phyloP scores from a whole-genome alignment of 1,140 invertebrate genomes.

The Goniozus legneri region DNA sequence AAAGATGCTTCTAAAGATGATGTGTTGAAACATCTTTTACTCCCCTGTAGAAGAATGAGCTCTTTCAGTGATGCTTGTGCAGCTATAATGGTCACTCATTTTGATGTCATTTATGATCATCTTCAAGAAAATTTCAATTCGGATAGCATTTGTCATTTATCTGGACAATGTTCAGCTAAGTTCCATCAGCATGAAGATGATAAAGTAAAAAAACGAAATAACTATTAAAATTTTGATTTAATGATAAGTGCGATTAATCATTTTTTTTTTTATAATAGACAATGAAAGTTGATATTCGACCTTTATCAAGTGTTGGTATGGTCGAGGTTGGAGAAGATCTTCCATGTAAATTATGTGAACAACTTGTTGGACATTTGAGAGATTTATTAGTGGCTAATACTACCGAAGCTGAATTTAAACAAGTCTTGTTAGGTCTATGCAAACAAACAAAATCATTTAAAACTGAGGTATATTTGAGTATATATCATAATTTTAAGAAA shows the following conservation, averaged over 20 bases:
- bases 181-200: slow-evolving; percentile 64
- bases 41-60: slow-evolving; percentile 62
- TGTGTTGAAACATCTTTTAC: slow-evolving; percentile 33
- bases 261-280: slow-evolving; percentile 21
- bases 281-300: slow-evolving; percentile 56
- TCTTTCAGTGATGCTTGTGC: slow-evolving; percentile 77
- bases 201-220: no score
- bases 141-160: slow-evolving; percentile 68
- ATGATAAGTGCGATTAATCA: not conserved
- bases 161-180: slow-evolving; percentile 65
- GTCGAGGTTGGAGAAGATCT: slow-evolving; percentile 63
- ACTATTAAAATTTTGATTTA: no score
- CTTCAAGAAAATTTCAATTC: slow-evolving; percentile 63
- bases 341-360: slow-evolving; percentile 80
- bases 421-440: slow-evolving; percentile 74
- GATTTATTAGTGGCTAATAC: slow-evolving; percentile 82
- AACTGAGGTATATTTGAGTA: slow-evolving; percentile 39
- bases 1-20: slow-evolving; percentile 27
- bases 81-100: slow-evolving; percentile 67
- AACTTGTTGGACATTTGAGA: slow-evolving; percentile 72
- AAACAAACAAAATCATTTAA: slow-evolving; percentile 69
- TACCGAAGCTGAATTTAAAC: slow-evolving; percentile 76
- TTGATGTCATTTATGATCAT: slow-evolving; percentile 64
- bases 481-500: slow-evolving; percentile 5
- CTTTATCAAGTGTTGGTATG: slow-evolving; percentile 57